Conservation (phyloP, 1,140 invertebrate genomes). For the Homalodisca vitripennis region DNA sequence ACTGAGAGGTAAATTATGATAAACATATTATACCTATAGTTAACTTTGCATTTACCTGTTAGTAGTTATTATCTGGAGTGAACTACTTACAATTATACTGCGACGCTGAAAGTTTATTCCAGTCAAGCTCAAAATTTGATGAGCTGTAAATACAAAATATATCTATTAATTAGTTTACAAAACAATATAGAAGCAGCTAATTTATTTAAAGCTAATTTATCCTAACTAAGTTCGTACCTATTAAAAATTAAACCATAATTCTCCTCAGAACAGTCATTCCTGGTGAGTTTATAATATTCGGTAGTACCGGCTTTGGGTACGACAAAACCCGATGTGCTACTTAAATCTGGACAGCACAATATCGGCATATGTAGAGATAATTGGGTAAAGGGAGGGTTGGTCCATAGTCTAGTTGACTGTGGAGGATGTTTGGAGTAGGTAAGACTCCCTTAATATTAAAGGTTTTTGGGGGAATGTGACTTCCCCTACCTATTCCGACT, state of each 20-base stretch:
- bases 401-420: too few relatives aligned
- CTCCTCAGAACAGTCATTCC: background rate
- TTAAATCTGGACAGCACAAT: too few relatives aligned
- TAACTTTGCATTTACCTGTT: background rate
- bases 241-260: background rate
- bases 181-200: background rate
- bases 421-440: too few relatives aligned
- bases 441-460: too few relatives aligned
- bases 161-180: conserved; percentile 7
- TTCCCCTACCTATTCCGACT: too few relatives aligned
- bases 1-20: background rate
- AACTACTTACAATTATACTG: conserved; percentile 84
- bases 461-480: too few relatives aligned
- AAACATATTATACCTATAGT: conserved; percentile 16
- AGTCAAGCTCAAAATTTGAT: conserved; percentile 93
- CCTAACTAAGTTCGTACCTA: background rate
- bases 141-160: conserved; percentile 64
- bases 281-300: background rate
- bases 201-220: background rate
- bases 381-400: too few relatives aligned
- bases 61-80: conserved; percentile 25
- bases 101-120: conserved; percentile 91
- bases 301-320: background rate
- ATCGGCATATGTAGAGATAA: too few relatives aligned
- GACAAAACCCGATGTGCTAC: background rate